A percentile compares a stretch with the other conserved stretches of the same genome.
Evolutionary conservation across 37 sponge, comb jelly and placozoan genomes (phyloP).

Genomic region (Agelas oroides): DNA sequence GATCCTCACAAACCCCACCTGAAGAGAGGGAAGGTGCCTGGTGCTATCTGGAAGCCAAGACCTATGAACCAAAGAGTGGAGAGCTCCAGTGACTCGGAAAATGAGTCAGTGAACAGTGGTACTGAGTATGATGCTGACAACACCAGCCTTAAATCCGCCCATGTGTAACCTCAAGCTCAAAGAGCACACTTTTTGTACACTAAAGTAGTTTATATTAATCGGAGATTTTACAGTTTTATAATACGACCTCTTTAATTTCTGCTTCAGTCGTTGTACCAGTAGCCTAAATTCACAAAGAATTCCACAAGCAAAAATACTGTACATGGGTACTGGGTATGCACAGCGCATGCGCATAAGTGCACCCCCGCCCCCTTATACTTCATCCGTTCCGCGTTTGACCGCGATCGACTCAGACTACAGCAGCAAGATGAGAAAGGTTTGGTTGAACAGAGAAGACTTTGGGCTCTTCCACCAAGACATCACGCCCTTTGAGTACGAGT

Average conservation of each 20-base stretch:
- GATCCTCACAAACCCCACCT: constrained; percentile 7
- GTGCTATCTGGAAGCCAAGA: constrained; percentile 29
- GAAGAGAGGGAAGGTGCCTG: background rate
- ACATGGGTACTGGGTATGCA: too few species aligned
- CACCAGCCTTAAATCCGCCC: constrained; percentile 15
- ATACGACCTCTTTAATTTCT: too few species aligned
- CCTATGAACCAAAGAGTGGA: constrained; percentile 33
- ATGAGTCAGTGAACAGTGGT: background rate
- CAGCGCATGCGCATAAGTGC: too few species aligned
- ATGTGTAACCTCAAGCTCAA: constrained; percentile 1
- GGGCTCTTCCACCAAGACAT: constrained; percentile 71
- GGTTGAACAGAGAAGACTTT: constrained; percentile 61
- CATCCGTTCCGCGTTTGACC: too few species aligned
- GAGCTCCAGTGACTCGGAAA: constrained; percentile 34
- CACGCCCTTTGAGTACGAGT: constrained; percentile 64
- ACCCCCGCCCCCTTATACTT: too few species aligned
- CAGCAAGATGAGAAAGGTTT: constrained; percentile 56
- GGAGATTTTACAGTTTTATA: too few species aligned
- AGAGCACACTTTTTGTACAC: too few species aligned
- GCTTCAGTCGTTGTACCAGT: too few species aligned
- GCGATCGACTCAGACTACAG: too few species aligned
- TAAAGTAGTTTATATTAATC: too few species aligned
- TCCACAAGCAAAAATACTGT: too few species aligned
- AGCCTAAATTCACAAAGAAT: too few species aligned
- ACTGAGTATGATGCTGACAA: background rate